Evolutionary conservation across 2,797 vertebrate species (phyloP).

Genomic region (Acomys russatus): DNA sequence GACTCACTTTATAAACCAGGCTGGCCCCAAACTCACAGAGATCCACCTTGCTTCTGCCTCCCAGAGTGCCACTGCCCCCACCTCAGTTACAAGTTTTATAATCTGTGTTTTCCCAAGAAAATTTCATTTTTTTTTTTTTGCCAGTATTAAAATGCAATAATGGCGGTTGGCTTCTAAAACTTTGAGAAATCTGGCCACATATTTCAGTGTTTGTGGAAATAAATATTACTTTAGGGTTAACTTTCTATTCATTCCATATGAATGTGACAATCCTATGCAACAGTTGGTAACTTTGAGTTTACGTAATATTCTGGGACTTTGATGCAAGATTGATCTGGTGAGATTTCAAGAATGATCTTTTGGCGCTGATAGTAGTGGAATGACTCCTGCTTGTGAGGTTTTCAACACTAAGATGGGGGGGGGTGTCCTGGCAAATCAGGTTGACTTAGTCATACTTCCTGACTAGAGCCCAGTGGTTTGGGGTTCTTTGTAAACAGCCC

Average conservation of each 20-base stretch:
- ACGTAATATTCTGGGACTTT: background rate
- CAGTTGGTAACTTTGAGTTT: background rate
- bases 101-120: conserved; percentile 16
- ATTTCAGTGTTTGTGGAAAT: conserved; percentile 41
- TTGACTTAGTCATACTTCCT: background rate
- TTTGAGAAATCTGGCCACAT: background rate
- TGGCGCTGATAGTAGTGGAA: background rate
- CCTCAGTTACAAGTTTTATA: conserved; percentile 18
- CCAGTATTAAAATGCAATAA: conserved; percentile 26
- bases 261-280: background rate
- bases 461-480: background rate
- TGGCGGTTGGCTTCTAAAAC: conserved; percentile 40
- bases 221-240: conserved; percentile 40
- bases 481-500: background rate
- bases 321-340: background rate
- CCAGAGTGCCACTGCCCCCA: no score
- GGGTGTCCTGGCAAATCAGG: background rate
- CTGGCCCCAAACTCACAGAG: no score
- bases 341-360: background rate
- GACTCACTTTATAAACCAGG: no score
- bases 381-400: background rate
- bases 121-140: conserved; percentile 16
- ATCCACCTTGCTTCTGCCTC: no score
- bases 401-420: background rate
- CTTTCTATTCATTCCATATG: background rate